These are phyloP conservation scores for Mareca strepera DNA, from an alignment of 2,797 vertebrate genomes.

Conservation along the genomic window DNA sequence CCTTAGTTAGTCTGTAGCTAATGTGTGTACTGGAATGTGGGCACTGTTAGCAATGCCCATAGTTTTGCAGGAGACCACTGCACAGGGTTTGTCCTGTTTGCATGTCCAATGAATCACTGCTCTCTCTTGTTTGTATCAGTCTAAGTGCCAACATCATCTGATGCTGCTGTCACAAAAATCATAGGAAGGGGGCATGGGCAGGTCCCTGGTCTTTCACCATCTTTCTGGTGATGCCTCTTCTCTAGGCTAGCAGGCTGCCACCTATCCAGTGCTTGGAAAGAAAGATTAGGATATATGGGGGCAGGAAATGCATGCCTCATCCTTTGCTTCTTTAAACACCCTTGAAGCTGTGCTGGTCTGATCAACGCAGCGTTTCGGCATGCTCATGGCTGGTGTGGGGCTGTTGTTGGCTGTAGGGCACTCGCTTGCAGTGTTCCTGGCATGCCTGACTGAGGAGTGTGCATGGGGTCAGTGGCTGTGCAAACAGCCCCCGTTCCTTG, in stretches of 20 bases:
- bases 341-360: neutral
- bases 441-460: fast-evolving
- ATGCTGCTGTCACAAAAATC: neutral
- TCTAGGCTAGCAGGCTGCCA: neutral
- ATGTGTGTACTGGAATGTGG: neutral
- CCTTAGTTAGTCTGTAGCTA: neutral
- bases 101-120: neutral
- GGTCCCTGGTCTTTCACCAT: neutral
- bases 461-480: neutral
- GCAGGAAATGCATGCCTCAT: neutral
- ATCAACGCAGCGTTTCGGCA: fast-evolving
- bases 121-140: fast-evolving
- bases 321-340: neutral
- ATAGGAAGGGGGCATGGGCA: fast-evolving
- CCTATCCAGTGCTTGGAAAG: neutral
- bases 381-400: fast-evolving
- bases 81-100: neutral
- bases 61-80: neutral
- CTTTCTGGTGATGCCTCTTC: neutral
- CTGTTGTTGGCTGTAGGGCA: neutral
- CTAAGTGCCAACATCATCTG: neutral
- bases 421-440: neutral
- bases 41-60: neutral
- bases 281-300: neutral
- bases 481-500: neutral